These are phyloP conservation scores for Opisthocomus hoazin DNA, from an alignment of 2,113 vertebrate species.

Conservation along the genomic window DNA sequence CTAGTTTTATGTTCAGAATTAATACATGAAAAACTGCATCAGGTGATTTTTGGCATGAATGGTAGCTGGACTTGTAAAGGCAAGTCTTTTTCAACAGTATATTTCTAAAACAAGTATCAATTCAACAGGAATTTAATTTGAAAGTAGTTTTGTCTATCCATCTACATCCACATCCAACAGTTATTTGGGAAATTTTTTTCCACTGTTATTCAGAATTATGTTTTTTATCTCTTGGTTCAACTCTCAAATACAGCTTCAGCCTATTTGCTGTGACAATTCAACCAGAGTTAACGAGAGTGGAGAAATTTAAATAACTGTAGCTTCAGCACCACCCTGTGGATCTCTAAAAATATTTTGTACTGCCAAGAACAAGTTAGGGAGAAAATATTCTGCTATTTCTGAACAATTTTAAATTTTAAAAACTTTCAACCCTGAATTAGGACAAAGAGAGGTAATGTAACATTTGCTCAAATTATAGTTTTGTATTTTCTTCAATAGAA, in stretches of 20 bases:
- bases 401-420: background rate
- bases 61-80: background rate
- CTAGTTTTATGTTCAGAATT: background rate
- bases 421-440: background rate
- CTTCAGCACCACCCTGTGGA: constrained; percentile 56
- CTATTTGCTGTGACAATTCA: background rate
- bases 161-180: background rate
- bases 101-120: background rate
- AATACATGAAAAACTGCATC: background rate
- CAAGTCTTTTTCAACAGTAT: background rate
- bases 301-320: background rate
- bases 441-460: background rate
- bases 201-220: background rate
- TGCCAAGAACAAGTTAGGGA: background rate
- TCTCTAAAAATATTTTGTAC: background rate
- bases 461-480: background rate
- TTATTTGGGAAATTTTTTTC: background rate
- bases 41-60: background rate
- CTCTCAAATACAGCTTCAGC: background rate
- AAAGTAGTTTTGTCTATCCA: background rate
- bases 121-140: background rate
- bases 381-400: background rate
- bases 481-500: background rate
- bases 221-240: background rate
- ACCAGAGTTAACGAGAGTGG: background rate